Evolutionary conservation across 2,113 vertebrate genomes (phyloP), one percentile per base, ranked within the genome.

Genomic region (Lepus europaeus): DNA sequence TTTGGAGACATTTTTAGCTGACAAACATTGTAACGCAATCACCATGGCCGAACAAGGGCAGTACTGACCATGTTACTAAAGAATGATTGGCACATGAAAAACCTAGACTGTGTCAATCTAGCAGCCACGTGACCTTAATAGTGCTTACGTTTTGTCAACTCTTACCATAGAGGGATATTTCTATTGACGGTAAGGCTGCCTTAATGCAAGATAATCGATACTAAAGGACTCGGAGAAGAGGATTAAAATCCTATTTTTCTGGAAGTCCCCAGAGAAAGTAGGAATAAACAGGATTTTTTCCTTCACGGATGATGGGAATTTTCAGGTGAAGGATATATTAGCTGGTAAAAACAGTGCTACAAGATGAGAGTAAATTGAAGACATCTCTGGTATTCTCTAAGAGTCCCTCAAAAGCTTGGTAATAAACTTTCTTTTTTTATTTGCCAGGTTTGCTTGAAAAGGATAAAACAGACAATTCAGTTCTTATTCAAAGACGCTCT

Each of bases 231-330:
- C 13, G 78, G 59, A 86, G 70, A 82, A 73, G 16, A 68, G 22
- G 92, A 20, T 69, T 13, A 83, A 3, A 19, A 56, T 85, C 31
- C 19, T 53, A 76, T 73, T 93, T 90, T 66, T 80, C 84, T 53
- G 17, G 53, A 81, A 91, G 33, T 83, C 53, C 73, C 17, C 6
- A 79, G 72, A 87, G 33, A 85, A 8, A 14, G 4, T 70, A 5
- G 74, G 56, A 84, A 53, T 89, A 23, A 91, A 36, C 13, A 61
- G 13, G 77, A 81, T 81, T 89, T 84, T 59, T 83, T 19, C 17
- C n/a, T 51, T 79, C 74, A 80, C 45, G 94, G 36, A 89, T 66
- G 22, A 93, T n/a, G 94, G 31, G 49, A 45, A 70, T 72, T 89
- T 87, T 81, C 49, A 78, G 9, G 49, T 4, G 70, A 79, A 93